phyloP scores from a whole-genome alignment of 2,113 vertebrate species.

The Dicaeum eximium region DNA sequence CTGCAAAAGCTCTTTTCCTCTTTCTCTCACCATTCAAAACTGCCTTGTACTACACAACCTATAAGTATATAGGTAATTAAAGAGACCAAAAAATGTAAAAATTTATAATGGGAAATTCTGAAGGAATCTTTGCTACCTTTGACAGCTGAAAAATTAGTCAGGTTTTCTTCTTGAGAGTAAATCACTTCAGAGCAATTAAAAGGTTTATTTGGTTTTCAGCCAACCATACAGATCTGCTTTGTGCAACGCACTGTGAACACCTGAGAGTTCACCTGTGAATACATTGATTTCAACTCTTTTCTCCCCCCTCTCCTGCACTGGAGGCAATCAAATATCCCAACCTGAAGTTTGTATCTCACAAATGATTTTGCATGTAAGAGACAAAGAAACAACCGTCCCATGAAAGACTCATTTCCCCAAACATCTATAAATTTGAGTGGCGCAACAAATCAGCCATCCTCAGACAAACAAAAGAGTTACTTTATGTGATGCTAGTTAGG shows the following conservation, averaged over 20 bases:
- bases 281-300: not conserved
- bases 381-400: accelerated
- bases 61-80: not conserved
- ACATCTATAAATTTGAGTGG: not conserved
- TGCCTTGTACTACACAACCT: not conserved
- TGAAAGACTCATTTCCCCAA: not conserved
- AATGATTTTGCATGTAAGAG: not conserved
- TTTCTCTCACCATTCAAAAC: not conserved
- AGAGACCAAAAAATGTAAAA: not conserved
- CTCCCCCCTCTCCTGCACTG: not conserved
- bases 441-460: not conserved
- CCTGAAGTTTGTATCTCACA: not conserved
- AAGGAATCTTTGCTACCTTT: not conserved
- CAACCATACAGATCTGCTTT: not conserved
- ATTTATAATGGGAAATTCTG: not conserved
- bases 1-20: not conserved
- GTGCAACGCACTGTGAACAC: not conserved
- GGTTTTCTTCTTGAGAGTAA: not conserved
- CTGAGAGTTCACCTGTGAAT: not conserved
- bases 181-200: not conserved
- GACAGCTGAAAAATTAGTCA: not conserved
- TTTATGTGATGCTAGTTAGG: not conserved
- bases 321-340: not conserved
- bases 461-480: not conserved
- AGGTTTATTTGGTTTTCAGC: not conserved